phyloP scores from a whole-genome alignment of 2,113 vertebrate genomes.

The Bolborhynchus lineola region DNA sequence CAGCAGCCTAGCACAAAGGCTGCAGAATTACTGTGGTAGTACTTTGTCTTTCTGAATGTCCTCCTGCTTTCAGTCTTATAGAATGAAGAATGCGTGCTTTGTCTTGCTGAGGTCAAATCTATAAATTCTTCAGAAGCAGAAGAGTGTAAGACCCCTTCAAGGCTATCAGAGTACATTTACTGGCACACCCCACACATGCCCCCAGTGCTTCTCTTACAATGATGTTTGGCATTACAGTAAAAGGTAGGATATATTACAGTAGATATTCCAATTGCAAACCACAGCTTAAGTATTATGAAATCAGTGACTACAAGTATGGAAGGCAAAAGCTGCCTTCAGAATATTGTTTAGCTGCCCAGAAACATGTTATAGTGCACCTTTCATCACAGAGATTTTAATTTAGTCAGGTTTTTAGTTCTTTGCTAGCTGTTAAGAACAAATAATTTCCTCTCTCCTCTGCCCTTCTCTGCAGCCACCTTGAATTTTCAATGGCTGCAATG shows the following conservation, averaged over 20 bases:
- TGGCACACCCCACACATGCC: background rate
- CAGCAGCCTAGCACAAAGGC: background rate
- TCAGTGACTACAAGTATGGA: background rate
- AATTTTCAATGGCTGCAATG: background rate
- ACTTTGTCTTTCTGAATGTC: background rate
- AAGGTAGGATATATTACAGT: background rate
- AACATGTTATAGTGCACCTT: background rate
- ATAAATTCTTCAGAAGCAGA: background rate
- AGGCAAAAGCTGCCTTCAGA: background rate
- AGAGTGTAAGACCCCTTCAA: background rate
- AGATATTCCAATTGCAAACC: background rate
- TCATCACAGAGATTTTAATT: background rate
- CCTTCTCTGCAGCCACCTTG: background rate
- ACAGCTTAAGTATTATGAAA: background rate
- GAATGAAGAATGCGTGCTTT: background rate
- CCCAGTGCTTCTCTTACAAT: accelerated
- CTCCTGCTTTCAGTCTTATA: background rate
- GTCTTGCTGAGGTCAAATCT: background rate
- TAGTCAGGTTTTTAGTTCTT: background rate
- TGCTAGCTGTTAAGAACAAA: background rate
- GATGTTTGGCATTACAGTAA: background rate
- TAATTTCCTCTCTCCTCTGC: background rate
- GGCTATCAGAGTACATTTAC: background rate
- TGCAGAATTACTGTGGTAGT: background rate
- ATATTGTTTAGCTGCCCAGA: background rate